Evolutionary conservation across 2,797 vertebrate species (phyloP), one percentile per base, ranked within the genome.

Genomic region (Malurus leucopterus): DNA sequence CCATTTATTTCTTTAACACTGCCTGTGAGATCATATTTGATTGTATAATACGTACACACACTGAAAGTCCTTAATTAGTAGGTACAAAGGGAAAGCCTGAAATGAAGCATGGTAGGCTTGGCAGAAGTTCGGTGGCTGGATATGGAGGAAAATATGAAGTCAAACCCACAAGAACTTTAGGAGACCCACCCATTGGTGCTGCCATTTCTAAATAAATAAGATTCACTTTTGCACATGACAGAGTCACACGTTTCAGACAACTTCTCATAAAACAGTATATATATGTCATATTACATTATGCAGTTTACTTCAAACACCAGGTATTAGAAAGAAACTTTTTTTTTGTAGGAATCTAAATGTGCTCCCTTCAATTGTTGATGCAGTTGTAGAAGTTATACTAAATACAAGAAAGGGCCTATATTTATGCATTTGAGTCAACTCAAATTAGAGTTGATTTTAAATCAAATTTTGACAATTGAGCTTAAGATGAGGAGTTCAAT

Each of bases 91-190:
- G 41, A 77, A 81, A 94, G 80, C 40, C 61, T 90, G 93, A 95
- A 86, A 86, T 64, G 80, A 91, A 93, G 89, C 65, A 77, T 75
- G 73, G 93, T 73, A 92, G 75, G 86, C 36, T 96, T 97, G 97
- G 97, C 95, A 96, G 71, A 80, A 73, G 36, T 40, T 85, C 32
- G n/a, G 57, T 75, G 91, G 88, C 87, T 95, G 92, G 92, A 96
- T 85, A 63, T 14, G 55, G 96, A 92, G 94, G 91, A 96, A 97
- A 96, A 86, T 85, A 93, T 95, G 91, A 94, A 96, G 77, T 96
- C 84, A 96, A 97, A 97, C 89, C 97, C 96, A 94, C 96, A 97
- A 95, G 93, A 96, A 94, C 93, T 91, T 95, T 86, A 95, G 73
- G 79, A 95, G 96, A 96, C 89, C 92, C 97, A 96, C 97, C 96